Base-by-base conservation (phyloP, 1,140 invertebrate genomes). In the Scylla paramamosain region DNA sequence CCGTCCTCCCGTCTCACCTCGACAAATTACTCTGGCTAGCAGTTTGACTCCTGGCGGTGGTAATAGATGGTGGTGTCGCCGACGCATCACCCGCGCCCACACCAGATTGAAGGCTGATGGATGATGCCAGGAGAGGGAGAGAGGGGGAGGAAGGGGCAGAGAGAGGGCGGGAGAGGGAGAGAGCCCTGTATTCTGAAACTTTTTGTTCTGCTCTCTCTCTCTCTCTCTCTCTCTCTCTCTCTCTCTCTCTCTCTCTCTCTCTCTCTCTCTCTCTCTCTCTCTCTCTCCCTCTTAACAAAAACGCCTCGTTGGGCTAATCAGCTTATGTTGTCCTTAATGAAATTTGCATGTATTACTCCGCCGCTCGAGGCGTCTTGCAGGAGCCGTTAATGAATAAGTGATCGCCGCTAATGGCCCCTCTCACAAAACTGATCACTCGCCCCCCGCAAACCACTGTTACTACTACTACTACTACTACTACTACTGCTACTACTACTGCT, bases 321-420 rank as follows among this genome's bases (percentile, higher is more conserved):
- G 67, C 91, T 92, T 92, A 92, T 84, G 91, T 92, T 45, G 59
- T 45, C 67, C 91, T 92, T 92, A 92, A 92, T 92, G 91, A 92
- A 92, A 92, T 92, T 92, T 92, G 91, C 91, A 92, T 92, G 59
- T 84, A 84, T 92, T 92, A 92, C 77, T 83, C 39, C 67, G 45
- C 59, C 32, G 91, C 77, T n/a, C 77, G n/a, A 6, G 14, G 29
- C 67, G 31, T 84, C 39, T 77, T 92, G 31, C 91, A 46, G 59
- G 83, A 82, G 45, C 59, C 67, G 82, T 82, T 83, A 83, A 82
- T 92, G 91, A 83, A 92, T 92, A 82, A 92, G 20, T 28, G 10
- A 45, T 48, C 88, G 28, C 88, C 39, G 7, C 8, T 90, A 32
- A 90, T 31, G 12, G 12, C 48, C 0, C n/a, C 67, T 45, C 67